A percentile compares a stretch with the other conserved stretches of the same genome.
Conservation (phyloP, 2,797 vertebrate species). For the Pipistrellus kuhlii region DNA sequence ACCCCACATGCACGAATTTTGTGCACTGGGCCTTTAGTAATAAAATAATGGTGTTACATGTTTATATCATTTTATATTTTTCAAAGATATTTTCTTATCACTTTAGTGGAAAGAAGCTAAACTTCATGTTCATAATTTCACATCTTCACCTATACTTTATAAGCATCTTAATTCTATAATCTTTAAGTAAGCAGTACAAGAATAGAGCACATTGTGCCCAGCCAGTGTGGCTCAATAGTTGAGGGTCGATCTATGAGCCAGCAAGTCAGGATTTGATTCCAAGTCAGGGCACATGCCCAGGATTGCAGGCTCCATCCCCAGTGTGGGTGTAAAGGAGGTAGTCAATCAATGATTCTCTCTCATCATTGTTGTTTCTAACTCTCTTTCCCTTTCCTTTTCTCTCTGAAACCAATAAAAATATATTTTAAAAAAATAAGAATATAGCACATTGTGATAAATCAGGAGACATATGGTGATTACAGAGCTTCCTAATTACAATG, state of each 20-base stretch:
- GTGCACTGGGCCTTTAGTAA: background rate
- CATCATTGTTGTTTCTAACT: no score
- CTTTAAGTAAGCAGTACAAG: background rate
- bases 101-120: background rate
- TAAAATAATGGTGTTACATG: background rate
- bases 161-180: background rate
- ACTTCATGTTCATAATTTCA: background rate
- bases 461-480: background rate
- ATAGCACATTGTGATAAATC: background rate
- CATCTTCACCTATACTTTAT: background rate
- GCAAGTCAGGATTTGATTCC: no score
- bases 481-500: background rate
- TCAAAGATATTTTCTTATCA: constrained; percentile 3
- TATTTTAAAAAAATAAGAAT: constrained; percentile 1
- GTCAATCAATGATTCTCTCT: no score
- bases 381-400: no score
- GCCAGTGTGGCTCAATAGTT: no score
- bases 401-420: no score
- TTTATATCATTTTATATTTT: background rate
- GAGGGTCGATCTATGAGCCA: no score
- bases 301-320: no score
- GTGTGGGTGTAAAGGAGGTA: no score
- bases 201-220: background rate
- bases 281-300: no score
- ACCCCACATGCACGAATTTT: no score